Conservation (phyloP, 2,888 invertebrate species). For the Nipponacmea schrenckii region DNA sequence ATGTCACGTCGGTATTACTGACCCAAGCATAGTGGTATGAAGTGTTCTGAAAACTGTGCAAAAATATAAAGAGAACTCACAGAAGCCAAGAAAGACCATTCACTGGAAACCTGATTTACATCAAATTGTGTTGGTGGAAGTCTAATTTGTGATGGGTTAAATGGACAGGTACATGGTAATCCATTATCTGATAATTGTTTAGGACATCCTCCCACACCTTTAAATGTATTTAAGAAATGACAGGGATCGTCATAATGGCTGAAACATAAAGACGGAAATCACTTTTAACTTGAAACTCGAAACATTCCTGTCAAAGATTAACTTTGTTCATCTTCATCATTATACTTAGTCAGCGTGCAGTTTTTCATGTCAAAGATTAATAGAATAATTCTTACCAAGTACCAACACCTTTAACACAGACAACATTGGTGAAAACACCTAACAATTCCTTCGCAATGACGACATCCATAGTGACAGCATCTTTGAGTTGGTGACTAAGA, state of each 20-base stretch:
- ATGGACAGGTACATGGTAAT: conserved; percentile 25
- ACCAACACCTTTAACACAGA: conserved; percentile 19
- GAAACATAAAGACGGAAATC: not conserved
- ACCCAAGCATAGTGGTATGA: too few species aligned
- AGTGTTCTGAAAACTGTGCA: too few species aligned
- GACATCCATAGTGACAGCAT: conserved; percentile 16
- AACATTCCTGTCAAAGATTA: too few species aligned
- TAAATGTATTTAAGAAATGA: conserved; percentile 18
- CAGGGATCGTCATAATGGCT: conserved; percentile 23
- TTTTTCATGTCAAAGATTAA: too few species aligned
- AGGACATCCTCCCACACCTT: conserved; percentile 12
- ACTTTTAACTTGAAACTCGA: too few species aligned
- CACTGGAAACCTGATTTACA: not conserved
- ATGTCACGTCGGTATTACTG: too few species aligned
- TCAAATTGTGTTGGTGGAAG: conserved; percentile 13
- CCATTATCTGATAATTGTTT: conserved; percentile 18
- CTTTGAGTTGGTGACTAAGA: conserved; percentile 13
- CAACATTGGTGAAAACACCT: conserved; percentile 11
- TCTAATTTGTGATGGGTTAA: conserved; percentile 11
- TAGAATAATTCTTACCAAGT: conserved; percentile 17
- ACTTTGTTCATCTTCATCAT: too few species aligned
- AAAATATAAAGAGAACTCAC: conserved; percentile 9
- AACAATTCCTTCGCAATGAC: conserved; percentile 24
- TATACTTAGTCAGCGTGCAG: too few species aligned
- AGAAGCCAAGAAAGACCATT: conserved; percentile 13